Evolutionary conservation across 2,888 invertebrate species (phyloP), one percentile per base, ranked within the genome.

Genomic region (Pristionchus entomophagus): DNA sequence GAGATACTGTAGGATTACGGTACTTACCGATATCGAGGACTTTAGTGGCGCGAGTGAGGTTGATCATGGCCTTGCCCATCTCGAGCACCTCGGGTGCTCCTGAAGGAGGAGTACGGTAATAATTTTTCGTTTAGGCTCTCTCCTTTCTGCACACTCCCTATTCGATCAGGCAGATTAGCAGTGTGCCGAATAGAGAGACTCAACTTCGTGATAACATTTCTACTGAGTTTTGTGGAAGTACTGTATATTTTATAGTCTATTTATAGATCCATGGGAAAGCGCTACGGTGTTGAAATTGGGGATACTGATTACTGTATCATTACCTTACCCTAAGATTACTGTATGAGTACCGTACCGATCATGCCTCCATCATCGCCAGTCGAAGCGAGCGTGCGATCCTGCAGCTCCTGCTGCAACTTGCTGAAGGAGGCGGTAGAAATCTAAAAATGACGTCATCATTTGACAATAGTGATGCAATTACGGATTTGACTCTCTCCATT

Each of bases 71-170:
- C n/a, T 62, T 38, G 32, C 80, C 56, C 51, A 86, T 45, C 22
- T 84, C 78, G 41, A 86, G 69, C 29, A 80, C 84, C 35, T 86
- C 84, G 17, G 84, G 86, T 14, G 86, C 86, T 0, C 86, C 86
- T 65, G 65, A 35, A 59, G 22, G 22, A 65, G 32, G 14, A 59
- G 12, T 65, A 65, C 62, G 62, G 62, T 65, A 32, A n/a, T 17
- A n/a, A n/a, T n/a, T n/a, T n/a, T n/a, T n/a, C n/a, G n/a, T n/a
- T n/a, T n/a, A n/a, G n/a, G n/a, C n/a, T n/a, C n/a, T n/a, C n/a
- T n/a, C n/a, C n/a, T n/a, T n/a, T n/a, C n/a, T n/a, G n/a, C n/a
- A n/a, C n/a, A n/a, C n/a, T n/a, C n/a, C n/a, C n/a, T n/a, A n/a
- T n/a, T n/a, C n/a, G n/a, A n/a, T n/a, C n/a, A n/a, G n/a, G n/a